Evolutionary conservation across 2,888 invertebrate genomes (phyloP).

Genomic region (Griposia aprilina): DNA sequence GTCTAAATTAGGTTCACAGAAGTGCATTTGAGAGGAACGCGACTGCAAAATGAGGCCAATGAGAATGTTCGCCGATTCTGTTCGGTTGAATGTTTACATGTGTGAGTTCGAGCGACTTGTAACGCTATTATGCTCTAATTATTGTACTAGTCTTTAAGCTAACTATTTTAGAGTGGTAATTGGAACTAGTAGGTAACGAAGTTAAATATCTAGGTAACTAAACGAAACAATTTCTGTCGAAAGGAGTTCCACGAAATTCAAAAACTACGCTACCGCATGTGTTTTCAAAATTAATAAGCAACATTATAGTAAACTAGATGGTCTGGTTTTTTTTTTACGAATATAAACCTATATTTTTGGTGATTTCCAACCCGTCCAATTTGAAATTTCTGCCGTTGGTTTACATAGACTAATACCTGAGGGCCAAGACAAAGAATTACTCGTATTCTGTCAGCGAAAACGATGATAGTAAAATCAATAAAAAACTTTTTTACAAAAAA

Average conservation of each 20-base stretch:
- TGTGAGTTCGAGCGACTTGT: slow-evolving; percentile 53
- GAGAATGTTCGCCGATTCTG: slow-evolving; percentile 65
- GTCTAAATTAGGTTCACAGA: slow-evolving; percentile 31
- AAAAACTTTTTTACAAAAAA: no score
- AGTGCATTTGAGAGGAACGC: neutral
- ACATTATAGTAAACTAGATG: neutral
- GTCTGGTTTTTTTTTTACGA: neutral
- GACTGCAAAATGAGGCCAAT: slow-evolving; percentile 63
- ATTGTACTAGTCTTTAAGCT: slow-evolving; percentile 40
- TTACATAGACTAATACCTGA: no score
- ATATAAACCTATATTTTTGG: neutral
- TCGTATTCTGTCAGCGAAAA: neutral
- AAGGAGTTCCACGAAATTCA: neutral
- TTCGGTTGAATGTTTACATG: slow-evolving; percentile 64
- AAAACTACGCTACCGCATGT: neutral
- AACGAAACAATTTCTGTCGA: neutral
- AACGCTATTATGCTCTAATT: slow-evolving; percentile 51
- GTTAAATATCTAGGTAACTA: neutral
- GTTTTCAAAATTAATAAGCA: neutral
- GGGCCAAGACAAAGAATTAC: neutral
- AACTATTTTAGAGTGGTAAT: slow-evolving; percentile 36
- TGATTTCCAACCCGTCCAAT: neutral
- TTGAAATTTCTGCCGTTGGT: neutral
- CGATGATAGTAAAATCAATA: neutral
- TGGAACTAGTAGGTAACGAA: slow-evolving; percentile 17